Evolutionary conservation across 2,888 invertebrate species (phyloP).

Genomic region (Limenitis camilla): DNA sequence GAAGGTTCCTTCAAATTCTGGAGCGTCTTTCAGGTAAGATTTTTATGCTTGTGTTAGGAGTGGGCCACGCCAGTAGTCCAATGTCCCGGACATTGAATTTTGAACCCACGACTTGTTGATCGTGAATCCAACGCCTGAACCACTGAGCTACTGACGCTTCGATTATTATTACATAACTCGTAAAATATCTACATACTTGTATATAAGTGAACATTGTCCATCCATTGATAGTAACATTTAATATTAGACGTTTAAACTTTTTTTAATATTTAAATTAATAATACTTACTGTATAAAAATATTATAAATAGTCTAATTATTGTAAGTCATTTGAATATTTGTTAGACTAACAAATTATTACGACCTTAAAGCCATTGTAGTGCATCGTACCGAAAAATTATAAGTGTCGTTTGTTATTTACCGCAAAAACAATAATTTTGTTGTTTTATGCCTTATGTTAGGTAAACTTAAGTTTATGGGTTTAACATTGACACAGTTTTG

Average conservation of each 20-base stretch:
- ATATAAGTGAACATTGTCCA: too few species aligned
- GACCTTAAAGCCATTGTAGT: constrained; percentile 62
- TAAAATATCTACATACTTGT: too few species aligned
- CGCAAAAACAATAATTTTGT: constrained; percentile 50
- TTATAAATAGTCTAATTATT: not conserved
- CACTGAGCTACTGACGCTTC: too few species aligned
- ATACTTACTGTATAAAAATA: not conserved
- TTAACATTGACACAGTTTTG: constrained; percentile 67
- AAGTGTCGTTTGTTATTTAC: constrained; percentile 45
- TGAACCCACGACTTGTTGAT: too few species aligned
- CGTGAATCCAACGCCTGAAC: too few species aligned
- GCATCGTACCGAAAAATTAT: constrained; percentile 69
- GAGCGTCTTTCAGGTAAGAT: constrained; percentile 86
- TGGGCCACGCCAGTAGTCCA: too few species aligned
- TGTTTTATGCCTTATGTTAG: constrained; percentile 44
- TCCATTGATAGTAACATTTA: too few species aligned
- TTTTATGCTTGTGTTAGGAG: too few species aligned
- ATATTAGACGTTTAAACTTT: too few species aligned
- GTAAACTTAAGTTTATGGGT: constrained; percentile 34
- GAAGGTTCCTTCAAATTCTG: constrained; percentile 93
- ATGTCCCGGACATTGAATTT: too few species aligned
- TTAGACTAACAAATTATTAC: constrained; percentile 43
- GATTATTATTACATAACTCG: not conserved
- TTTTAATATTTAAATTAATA: too few species aligned
- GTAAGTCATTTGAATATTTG: constrained; percentile 23